Conservation (phyloP, 1,140 invertebrate genomes). For the Heliconius hewitsoni region DNA sequence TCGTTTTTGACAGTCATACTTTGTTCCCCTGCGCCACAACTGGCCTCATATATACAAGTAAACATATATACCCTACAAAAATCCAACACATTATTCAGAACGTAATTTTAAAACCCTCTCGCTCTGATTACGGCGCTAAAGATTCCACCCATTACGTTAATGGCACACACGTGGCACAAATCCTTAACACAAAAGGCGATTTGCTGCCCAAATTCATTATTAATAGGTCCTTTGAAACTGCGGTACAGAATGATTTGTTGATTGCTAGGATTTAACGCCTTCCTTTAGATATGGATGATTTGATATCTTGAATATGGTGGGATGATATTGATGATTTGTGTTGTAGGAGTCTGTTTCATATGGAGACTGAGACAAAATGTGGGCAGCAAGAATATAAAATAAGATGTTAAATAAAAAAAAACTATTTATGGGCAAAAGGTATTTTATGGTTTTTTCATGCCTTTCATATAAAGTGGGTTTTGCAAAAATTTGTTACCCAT, state of each 20-base stretch:
- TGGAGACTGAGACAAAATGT: too few species aligned
- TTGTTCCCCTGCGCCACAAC: too few species aligned
- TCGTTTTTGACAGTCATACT: too few species aligned
- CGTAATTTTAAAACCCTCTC: slow-evolving; percentile 9
- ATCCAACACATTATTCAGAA: background rate
- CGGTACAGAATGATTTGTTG: slow-evolving; percentile 58
- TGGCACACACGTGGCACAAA: slow-evolving; percentile 67
- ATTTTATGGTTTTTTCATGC: too few species aligned
- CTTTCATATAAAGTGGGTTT: too few species aligned
- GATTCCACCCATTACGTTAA: slow-evolving; percentile 64
- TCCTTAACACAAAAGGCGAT: slow-evolving; percentile 65
- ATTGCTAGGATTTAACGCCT: slow-evolving; percentile 51
- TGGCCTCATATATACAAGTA: too few species aligned
- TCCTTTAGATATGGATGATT: background rate
- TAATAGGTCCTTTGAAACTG: slow-evolving; percentile 61
- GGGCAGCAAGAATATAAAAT: too few species aligned
- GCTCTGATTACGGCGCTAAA: slow-evolving; percentile 43
- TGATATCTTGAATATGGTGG: background rate
- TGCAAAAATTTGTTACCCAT: too few species aligned
- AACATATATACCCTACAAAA: background rate
- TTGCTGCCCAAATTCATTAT: slow-evolving; percentile 69
- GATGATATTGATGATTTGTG: background rate
- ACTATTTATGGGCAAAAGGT: too few species aligned
- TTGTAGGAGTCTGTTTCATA: background rate
- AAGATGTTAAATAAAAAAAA: too few species aligned